A percentile compares a stretch with the other conserved stretches of the same genome.
Conservation (phyloP, 1,140 invertebrate genomes). For the Zaprionus vittiger region DNA sequence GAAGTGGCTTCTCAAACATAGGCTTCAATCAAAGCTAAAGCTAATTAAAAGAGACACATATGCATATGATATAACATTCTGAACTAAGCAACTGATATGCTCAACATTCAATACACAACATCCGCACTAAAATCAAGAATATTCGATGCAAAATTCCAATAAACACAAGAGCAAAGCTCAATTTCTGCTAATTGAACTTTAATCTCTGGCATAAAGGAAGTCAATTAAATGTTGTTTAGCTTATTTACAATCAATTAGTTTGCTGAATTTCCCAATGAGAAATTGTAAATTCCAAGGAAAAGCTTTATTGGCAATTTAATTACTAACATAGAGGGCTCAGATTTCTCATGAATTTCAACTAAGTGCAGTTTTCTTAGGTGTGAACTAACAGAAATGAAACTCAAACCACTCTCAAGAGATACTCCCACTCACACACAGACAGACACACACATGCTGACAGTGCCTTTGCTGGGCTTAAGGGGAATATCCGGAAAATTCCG, state of each 20-base stretch:
- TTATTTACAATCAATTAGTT: neutral
- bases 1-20: no score
- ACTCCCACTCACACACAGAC: neutral
- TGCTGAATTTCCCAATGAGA: neutral
- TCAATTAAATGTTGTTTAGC: neutral
- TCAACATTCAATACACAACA: neutral
- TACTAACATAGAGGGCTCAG: neutral
- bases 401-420: neutral
- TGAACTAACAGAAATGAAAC: neutral
- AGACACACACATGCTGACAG: neutral
- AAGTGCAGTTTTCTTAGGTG: neutral
- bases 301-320: conserved; percentile 1
- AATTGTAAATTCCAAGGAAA: neutral
- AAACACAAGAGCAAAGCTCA: neutral
- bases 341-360: neutral
- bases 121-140: neutral
- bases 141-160: neutral
- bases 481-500: neutral
- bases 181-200: neutral
- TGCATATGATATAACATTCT: no score
- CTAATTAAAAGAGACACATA: no score
- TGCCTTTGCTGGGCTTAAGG: neutral
- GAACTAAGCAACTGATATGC: no score
- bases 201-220: conserved; percentile 2
- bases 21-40: no score